A percentile compares a stretch with the other conserved stretches of the same genome.
phyloP scores from a whole-genome alignment of 2,797 vertebrate species.

The Sebastes alutus region DNA sequence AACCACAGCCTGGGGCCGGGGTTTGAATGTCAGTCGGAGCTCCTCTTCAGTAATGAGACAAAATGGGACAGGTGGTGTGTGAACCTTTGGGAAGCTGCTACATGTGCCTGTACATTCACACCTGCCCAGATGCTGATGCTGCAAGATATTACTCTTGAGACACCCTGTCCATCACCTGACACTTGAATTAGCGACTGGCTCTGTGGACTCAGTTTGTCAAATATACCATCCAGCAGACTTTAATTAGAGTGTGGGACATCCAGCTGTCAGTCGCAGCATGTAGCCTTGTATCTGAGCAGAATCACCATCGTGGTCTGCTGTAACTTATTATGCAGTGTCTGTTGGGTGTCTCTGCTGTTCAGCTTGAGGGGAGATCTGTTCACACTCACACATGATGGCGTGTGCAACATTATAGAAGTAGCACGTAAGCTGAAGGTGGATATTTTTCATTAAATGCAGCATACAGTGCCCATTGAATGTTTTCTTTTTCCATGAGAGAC shows the following conservation, averaged over 20 bases:
- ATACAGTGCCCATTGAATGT: neutral
- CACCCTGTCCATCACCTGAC: neutral
- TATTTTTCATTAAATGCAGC: neutral
- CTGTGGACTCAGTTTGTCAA: neutral
- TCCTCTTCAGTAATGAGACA: neutral
- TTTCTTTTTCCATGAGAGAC: neutral
- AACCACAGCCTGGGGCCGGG: neutral
- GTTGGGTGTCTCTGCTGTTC: too few relatives aligned
- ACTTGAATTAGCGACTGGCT: neutral
- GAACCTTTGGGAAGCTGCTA: neutral
- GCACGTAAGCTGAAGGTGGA: too few relatives aligned
- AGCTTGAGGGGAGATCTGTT: too few relatives aligned
- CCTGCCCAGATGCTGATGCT: neutral
- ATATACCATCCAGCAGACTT: neutral
- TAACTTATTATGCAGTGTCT: too few relatives aligned
- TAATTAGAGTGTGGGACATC: neutral
- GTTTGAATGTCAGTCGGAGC: neutral
- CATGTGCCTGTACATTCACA: neutral
- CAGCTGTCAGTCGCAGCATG: neutral
- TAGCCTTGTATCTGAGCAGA: too few relatives aligned
- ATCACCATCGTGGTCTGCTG: too few relatives aligned
- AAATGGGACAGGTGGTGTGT: neutral
- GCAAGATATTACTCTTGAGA: neutral
- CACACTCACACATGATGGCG: too few relatives aligned
- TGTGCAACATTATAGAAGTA: too few relatives aligned